Percentiles rank a stretch among this genome's conserved stretches.
Conservation (phyloP, 1,140 invertebrate genomes). For the Triops cancriformis region DNA sequence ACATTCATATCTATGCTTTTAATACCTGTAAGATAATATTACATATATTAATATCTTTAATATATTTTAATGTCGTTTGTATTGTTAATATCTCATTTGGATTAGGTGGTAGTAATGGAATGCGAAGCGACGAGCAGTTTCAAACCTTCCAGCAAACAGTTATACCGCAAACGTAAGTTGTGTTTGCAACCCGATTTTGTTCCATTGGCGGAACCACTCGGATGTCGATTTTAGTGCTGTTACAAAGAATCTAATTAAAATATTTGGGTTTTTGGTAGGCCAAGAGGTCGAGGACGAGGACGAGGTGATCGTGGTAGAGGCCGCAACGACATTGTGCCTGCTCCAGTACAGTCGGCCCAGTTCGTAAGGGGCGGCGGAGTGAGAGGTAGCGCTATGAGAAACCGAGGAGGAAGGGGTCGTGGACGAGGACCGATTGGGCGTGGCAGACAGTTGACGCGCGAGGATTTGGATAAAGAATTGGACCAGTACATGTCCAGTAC, state of each 20-base stretch:
- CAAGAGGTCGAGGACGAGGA: slow-evolving; percentile 31
- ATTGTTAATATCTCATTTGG: too few relatives aligned
- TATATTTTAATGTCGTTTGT: too few relatives aligned
- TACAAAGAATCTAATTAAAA: not conserved
- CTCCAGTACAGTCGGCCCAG: slow-evolving; percentile 31
- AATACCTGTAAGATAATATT: too few relatives aligned
- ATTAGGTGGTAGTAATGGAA: not conserved
- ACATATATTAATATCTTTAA: too few relatives aligned
- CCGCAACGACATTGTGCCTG: slow-evolving; percentile 27
- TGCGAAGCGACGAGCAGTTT: not conserved
- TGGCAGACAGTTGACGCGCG: slow-evolving; percentile 37
- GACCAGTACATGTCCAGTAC: slow-evolving; percentile 54
- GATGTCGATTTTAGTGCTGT: not conserved
- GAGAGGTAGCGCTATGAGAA: slow-evolving; percentile 24
- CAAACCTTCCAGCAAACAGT: not conserved
- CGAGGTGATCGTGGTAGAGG: slow-evolving; percentile 32
- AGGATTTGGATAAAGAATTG: slow-evolving; percentile 50
- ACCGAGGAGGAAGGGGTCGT: slow-evolving; percentile 31
- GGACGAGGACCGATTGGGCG: slow-evolving; percentile 27
- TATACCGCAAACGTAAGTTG: not conserved
- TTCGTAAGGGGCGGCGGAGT: slow-evolving; percentile 26
- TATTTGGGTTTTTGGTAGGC: slow-evolving; percentile 24
- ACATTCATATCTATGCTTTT: too few relatives aligned
- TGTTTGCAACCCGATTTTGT: too few relatives aligned
- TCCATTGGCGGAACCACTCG: too few relatives aligned